Base-by-base conservation (phyloP, 1,140 invertebrate genomes). In the Penaeus indicus region DNA sequence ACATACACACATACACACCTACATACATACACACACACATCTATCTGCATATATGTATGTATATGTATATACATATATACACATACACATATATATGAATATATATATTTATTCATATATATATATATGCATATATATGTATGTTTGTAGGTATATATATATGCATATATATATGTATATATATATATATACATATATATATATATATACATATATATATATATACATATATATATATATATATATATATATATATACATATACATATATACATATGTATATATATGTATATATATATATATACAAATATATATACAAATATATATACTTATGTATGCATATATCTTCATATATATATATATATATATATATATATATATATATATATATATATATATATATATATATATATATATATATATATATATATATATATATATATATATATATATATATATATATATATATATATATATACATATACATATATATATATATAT, bases 201-300 rank as follows among this genome's bases (percentile, higher is more conserved):
- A 60, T 81, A 60, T 60, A 60, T 81, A 81, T 81, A 81, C 60
- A 62, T 81, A 81, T 47, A 47, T 47, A 47, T 47, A 47, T 47
- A 47, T 81, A 60, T 81, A 81, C 60, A 81, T 81, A 81, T 81
- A 81, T 81, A 81, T 81, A 60, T 81, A 81, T 81, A 72, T 81
- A 81, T 81, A 81, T 60, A 81, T 81, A 81, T 81, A 81, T 60
- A 81, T 81, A 38, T 4, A 80, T 42, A 80, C 47, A 80, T 42
- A 80, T 42, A 80, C 47, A 80, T 80, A 80, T 80, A 80, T 80
- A 80, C 42, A 80, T 80, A 80, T 80, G 60, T 80, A 80, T 60
- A 54, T 32, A 78, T 32, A 42, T 47, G 19, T 78, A 54, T 78
- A 42, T 47, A 22, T 78, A 32, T 78, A 38, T 22, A 22, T 27